phyloP scores from a whole-genome alignment of 2,888 invertebrate genomes.

The Mycalesis mineus region DNA sequence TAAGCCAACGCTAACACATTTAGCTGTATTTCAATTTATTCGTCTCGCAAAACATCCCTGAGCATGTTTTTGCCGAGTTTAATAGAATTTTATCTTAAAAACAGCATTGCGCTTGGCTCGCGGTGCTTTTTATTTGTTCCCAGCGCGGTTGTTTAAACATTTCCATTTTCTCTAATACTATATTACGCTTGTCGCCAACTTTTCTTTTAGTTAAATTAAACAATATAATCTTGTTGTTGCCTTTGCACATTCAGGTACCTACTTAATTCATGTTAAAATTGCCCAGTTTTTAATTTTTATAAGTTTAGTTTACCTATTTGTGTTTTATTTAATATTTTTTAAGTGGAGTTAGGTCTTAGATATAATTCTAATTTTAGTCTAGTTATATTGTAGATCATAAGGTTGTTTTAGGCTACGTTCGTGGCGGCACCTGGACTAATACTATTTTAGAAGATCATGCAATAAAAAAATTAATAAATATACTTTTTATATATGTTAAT shows the following conservation, averaged over 20 bases:
- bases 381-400: no score
- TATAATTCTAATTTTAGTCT: no score
- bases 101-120: slow-evolving; percentile 4
- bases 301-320: no score
- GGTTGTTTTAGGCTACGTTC: no score
- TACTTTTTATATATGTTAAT: no score
- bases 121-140: not conserved
- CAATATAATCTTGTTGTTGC: not conserved
- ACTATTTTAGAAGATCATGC: no score
- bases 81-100: slow-evolving; percentile 15
- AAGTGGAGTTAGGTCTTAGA: no score
- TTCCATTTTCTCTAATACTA: not conserved
- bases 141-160: not conserved
- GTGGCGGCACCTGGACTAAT: no score
- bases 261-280: no score
- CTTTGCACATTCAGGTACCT: not conserved
- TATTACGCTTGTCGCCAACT: not conserved
- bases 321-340: no score
- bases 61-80: slow-evolving; percentile 1
- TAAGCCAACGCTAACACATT: not conserved
- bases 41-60: not conserved
- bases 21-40: slow-evolving; percentile 5
- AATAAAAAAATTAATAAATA: no score
- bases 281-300: no score
- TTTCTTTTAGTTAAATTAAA: slow-evolving; percentile 5